These are phyloP conservation scores for Drosophila novamexicana DNA, from an alignment of 1,140 invertebrate species.

Conservation along the genomic window DNA sequence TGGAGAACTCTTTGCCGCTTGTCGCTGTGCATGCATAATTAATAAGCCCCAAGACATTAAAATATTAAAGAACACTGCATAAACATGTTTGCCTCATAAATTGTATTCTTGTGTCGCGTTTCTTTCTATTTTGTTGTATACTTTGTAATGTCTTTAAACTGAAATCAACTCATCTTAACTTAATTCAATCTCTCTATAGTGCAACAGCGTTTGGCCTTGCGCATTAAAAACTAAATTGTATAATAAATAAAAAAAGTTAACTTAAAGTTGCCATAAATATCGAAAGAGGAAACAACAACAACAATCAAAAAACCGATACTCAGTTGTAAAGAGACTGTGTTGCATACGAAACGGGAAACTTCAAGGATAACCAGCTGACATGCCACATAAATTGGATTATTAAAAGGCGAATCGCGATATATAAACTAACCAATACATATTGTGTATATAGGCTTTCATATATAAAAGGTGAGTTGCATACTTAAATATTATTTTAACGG, in stretches of 20 bases:
- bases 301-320: conserved; percentile 25
- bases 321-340: conserved; percentile 41
- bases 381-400: conserved; percentile 82
- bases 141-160: conserved; percentile 10
- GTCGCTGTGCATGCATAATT: conserved; percentile 73
- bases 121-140: conserved; percentile 6
- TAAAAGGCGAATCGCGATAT: conserved; percentile 52
- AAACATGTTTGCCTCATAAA: conserved; percentile 42
- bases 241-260: conserved; percentile 55
- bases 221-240: conserved; percentile 38
- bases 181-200: conserved; percentile 53
- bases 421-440: conserved; percentile 47
- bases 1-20: conserved; percentile 49
- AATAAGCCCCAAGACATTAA: conserved; percentile 41
- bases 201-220: conserved; percentile 70
- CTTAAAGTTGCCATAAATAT: conserved; percentile 70
- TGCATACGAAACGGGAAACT: conserved; percentile 55
- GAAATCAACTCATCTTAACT: conserved; percentile 36
- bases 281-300: conserved; percentile 23
- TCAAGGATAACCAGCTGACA: conserved; percentile 81
- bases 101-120: conserved; percentile 52
- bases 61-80: conserved; percentile 63
- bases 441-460: conserved; percentile 45
- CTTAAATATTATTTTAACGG: conserved; percentile 3
- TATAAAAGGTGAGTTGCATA: conserved; percentile 65